A percentile compares a stretch with the other conserved stretches of the same genome.
Evolutionary conservation across 1,140 invertebrate species (phyloP).

Genomic region (Paracyclopina nana): DNA sequence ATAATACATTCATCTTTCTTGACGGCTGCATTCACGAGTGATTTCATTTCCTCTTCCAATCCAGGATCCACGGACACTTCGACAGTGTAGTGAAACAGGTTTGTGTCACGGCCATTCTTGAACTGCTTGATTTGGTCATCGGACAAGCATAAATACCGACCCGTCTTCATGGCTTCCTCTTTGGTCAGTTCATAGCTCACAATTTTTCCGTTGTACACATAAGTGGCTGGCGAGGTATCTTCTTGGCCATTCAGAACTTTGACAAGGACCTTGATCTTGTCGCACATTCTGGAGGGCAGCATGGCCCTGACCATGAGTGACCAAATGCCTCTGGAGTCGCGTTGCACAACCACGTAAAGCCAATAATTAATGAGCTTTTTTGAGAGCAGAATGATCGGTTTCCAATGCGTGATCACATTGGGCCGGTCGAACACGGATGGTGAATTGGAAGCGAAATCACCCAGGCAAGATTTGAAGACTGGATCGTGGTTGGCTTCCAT

Average conservation of each 20-base stretch:
- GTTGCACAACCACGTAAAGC: neutral
- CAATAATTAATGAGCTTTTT: neutral
- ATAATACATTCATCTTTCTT: no score
- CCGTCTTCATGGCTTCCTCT: neutral
- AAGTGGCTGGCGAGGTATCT: neutral
- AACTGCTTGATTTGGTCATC: constrained; percentile 4
- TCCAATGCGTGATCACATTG: constrained; percentile 1
- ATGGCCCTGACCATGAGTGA: neutral
- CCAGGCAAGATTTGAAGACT: no score
- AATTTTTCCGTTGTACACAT: neutral
- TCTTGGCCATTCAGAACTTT: neutral
- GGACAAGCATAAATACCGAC: neutral
- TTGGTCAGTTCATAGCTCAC: neutral
- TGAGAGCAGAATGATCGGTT: neutral
- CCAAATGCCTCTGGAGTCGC: neutral
- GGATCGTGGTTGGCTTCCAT: no score
- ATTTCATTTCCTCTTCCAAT: no score
- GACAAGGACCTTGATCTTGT: neutral
- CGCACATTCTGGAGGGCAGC: neutral
- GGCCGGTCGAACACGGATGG: neutral
- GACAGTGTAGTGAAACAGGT: no score
- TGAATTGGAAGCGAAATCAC: neutral
- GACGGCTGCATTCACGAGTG: no score
- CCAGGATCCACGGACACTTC: no score
- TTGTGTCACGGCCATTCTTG: no score